phyloP scores from a whole-genome alignment of 2,113 vertebrate species.

The Ptychochromis oligacanthus region DNA sequence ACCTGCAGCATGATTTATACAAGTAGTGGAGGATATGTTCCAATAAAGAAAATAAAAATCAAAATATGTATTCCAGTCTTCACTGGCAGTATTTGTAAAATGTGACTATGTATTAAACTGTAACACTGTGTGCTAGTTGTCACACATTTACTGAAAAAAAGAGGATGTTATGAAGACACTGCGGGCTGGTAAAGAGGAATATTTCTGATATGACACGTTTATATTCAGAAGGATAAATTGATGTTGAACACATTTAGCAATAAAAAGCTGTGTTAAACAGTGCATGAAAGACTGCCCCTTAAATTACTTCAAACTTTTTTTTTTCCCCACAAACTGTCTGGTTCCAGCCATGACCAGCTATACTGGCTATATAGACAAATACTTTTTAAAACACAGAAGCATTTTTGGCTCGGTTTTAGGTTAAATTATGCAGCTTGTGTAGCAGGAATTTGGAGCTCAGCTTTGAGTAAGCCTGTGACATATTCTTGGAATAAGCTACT shows the following conservation, averaged over 20 bases:
- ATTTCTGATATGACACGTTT: slow-evolving; percentile 49
- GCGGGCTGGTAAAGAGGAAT: slow-evolving; percentile 15
- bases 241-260: slow-evolving; percentile 24
- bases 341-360: background rate
- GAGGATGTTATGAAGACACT: background rate
- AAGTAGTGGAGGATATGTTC: background rate
- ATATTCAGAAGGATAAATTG: slow-evolving; percentile 41
- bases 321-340: background rate
- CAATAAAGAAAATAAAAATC: background rate
- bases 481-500: slow-evolving; percentile 51
- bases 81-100: slow-evolving; percentile 10
- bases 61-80: background rate
- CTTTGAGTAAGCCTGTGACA: slow-evolving; percentile 44
- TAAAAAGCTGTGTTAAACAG: slow-evolving; percentile 25
- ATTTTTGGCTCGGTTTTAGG: slow-evolving; percentile 27
- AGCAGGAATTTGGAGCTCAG: slow-evolving; percentile 42
- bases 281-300: background rate
- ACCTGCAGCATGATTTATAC: background rate
- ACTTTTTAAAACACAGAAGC: slow-evolving; percentile 30
- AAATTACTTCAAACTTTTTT: slow-evolving; percentile 18
- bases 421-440: slow-evolving; percentile 34
- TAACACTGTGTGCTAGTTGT: background rate
- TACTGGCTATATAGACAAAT: background rate
- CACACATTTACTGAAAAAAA: background rate
- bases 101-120: background rate